Conservation (phyloP, 2,888 invertebrate genomes). For the Zootermopsis nevadensis region DNA sequence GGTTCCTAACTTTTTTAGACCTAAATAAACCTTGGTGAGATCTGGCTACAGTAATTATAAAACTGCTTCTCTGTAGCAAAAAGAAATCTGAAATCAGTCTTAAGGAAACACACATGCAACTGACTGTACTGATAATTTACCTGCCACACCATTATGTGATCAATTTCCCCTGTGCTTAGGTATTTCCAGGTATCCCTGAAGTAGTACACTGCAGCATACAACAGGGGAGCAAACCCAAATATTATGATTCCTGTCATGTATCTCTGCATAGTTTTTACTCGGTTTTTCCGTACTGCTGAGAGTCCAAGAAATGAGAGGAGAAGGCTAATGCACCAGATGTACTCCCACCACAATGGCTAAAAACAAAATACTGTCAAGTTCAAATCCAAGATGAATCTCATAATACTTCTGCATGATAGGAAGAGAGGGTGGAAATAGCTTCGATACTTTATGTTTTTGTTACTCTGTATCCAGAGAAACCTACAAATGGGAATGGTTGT, state of each 20-base stretch:
- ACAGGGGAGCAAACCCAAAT: slow-evolving; percentile 83
- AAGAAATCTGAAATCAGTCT: too few species aligned
- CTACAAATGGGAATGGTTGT: too few species aligned
- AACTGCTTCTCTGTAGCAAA: too few species aligned
- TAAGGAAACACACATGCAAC: too few species aligned
- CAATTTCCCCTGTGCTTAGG: slow-evolving; percentile 75
- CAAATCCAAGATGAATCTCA: too few species aligned
- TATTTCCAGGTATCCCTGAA: slow-evolving; percentile 87
- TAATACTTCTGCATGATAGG: too few species aligned
- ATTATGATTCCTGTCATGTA: slow-evolving; percentile 83
- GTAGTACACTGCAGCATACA: slow-evolving; percentile 86
- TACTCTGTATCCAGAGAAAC: too few species aligned
- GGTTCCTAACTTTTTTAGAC: too few species aligned
- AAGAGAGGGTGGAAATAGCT: too few species aligned
- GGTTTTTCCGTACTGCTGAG: slow-evolving; percentile 87
- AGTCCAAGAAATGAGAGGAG: slow-evolving; percentile 86
- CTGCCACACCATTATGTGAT: slow-evolving; percentile 84
- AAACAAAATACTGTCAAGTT: slow-evolving; percentile 57
- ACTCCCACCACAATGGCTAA: slow-evolving; percentile 92
- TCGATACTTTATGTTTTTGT: too few species aligned
- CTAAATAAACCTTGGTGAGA: too few species aligned
- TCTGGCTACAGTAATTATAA: too few species aligned
- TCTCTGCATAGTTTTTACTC: slow-evolving; percentile 77
- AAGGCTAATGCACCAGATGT: slow-evolving; percentile 89
- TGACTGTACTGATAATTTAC: slow-evolving; percentile 63